Conservation (phyloP, 1,140 invertebrate species). For the Eupeodes corollae region DNA sequence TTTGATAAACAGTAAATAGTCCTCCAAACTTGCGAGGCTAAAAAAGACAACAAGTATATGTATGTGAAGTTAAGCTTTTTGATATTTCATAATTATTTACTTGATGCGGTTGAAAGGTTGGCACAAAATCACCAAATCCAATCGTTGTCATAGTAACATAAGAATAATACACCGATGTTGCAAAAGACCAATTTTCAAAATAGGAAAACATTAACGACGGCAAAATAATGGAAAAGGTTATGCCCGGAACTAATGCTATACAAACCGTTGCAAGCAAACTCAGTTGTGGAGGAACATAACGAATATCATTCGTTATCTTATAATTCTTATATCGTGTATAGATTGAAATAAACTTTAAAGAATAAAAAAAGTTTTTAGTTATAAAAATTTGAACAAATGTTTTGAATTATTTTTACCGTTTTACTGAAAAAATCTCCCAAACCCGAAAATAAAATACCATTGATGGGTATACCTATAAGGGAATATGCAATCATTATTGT, state of each 20-base stretch:
- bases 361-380: conserved; percentile 5
- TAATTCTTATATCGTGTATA: conserved; percentile 66
- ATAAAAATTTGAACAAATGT: neutral
- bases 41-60: no score
- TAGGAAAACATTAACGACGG: conserved; percentile 79
- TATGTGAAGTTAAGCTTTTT: neutral
- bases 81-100: conserved; percentile 34
- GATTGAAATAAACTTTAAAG: conserved; percentile 53
- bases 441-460: conserved; percentile 71
- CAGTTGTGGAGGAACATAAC: conserved; percentile 53
- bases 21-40: conserved; percentile 30
- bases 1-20: conserved; percentile 34
- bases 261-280: conserved; percentile 64
- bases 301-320: conserved; percentile 44
- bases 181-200: conserved; percentile 81
- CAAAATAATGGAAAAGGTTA: conserved; percentile 83
- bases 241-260: conserved; percentile 71
- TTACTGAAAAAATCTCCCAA: conserved; percentile 71
- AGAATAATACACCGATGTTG: conserved; percentile 82
- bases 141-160: conserved; percentile 89
- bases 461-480: conserved; percentile 88
- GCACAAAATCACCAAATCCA: conserved; percentile 88
- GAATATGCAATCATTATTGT: conserved; percentile 88
- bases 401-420: conserved; percentile 41
- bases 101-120: conserved; percentile 42